Percentiles rank a stretch among this genome's conserved stretches.
Conservation (phyloP, 2,888 invertebrate genomes). For the Drosophila cyrtoloma region DNA sequence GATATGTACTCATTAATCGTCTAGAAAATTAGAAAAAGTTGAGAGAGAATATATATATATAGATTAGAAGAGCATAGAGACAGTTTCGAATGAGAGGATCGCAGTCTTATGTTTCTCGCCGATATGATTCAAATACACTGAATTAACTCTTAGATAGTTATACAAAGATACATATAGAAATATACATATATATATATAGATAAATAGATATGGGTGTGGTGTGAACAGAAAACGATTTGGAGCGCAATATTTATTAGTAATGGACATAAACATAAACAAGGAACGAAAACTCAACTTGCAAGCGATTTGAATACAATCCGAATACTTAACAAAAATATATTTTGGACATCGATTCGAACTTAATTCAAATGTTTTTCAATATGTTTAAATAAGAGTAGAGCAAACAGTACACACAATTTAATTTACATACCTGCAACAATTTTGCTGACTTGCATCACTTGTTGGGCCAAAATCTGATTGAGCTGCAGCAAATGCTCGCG, state of each 20-base stretch:
- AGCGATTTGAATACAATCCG: conserved; percentile 55
- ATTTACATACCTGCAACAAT: conserved; percentile 94
- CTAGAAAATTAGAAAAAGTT: conserved; percentile 84
- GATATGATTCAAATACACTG: conserved; percentile 51
- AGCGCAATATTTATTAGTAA: conserved; percentile 56
- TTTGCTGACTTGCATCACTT: conserved; percentile 98
- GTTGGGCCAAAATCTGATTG: conserved; percentile 96
- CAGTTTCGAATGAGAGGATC: conserved; percentile 50
- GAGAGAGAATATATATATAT: conserved; percentile 80
- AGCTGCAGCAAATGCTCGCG: conserved; percentile 95
- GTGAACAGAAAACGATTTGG: conserved; percentile 47
- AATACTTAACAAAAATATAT: conserved; percentile 28
- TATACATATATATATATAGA: conserved; percentile 18
- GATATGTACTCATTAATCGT: conserved; percentile 83
- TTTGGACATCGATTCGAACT: conserved; percentile 57
- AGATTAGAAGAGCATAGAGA: conserved; percentile 82
- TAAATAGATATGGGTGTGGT: conserved; percentile 21
- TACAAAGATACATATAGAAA: conserved; percentile 37
- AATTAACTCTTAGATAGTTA: conserved; percentile 54
- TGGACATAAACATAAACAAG: conserved; percentile 60
- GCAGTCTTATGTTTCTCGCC: conserved; percentile 20
- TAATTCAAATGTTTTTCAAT: conserved; percentile 39
- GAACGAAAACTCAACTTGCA: conserved; percentile 69
- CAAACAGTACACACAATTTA: background rate
- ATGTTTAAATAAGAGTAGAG: conserved; percentile 7